Conservation (phyloP, 2,888 invertebrate genomes). For the Eristalis intricaria region DNA sequence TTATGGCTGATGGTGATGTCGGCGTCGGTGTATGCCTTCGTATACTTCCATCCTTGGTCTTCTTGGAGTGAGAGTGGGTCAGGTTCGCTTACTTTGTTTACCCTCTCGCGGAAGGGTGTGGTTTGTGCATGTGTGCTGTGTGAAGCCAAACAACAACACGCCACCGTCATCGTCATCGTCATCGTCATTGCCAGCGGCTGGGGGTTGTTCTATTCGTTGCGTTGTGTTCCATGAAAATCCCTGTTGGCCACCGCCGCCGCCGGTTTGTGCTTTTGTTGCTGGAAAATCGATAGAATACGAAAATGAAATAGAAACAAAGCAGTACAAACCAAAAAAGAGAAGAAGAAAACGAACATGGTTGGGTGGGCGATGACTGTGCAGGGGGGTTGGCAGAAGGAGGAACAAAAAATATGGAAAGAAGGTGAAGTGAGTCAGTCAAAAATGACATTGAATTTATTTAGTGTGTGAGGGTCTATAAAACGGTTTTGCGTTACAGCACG, state of each 20-base stretch:
- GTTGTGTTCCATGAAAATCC: constrained; percentile 50
- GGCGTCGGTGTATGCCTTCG: neutral
- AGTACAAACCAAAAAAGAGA: constrained; percentile 16
- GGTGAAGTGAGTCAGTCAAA: constrained; percentile 65
- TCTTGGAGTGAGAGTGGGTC: constrained; percentile 6
- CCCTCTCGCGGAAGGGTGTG: constrained; percentile 56
- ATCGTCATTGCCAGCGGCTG: neutral
- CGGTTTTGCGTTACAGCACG: constrained; percentile 58
- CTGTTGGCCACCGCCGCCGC: constrained; percentile 35
- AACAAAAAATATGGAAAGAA: neutral
- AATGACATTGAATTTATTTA: constrained; percentile 71
- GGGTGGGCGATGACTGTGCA: neutral
- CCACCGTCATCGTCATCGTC: neutral
- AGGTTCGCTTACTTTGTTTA: constrained; percentile 41
- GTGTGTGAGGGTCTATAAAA: constrained; percentile 57
- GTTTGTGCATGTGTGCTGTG: constrained; percentile 49
- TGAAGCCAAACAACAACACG: constrained; percentile 58
- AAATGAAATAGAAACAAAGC: constrained; percentile 22
- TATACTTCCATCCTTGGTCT: constrained; percentile 10
- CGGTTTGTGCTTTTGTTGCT: neutral
- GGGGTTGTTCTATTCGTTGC: constrained; percentile 33
- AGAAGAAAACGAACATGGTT: neutral
- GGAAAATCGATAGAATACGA: constrained; percentile 65
- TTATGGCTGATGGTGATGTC: neutral
- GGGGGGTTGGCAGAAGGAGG: neutral